These are phyloP conservation scores for Epinotia demarniana DNA, from an alignment of 2,888 invertebrate species.

Conservation along the genomic window DNA sequence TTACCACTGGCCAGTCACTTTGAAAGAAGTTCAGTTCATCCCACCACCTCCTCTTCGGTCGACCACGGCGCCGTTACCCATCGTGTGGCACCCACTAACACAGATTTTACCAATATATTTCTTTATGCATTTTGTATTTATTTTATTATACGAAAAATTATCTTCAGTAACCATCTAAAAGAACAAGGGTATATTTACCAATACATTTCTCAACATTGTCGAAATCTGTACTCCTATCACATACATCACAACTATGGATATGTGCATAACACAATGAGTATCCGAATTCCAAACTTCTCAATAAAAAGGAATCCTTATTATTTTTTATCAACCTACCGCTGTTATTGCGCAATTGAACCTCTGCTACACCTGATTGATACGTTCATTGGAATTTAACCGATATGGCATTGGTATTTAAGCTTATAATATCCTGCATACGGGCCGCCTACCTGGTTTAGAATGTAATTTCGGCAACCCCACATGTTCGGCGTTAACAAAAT, in stretches of 20 bases:
- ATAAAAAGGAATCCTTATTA: conserved; percentile 24
- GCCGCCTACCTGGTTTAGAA: conserved; percentile 35
- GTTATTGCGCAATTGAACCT: conserved; percentile 36
- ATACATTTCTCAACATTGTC: background rate
- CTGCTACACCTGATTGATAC: conserved; percentile 9
- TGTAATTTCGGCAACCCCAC: conserved; percentile 35
- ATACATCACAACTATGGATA: background rate
- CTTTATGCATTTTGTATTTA: too few relatives aligned
- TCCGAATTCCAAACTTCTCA: conserved; percentile 5
- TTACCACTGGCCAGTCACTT: too few relatives aligned
- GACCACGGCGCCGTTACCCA: background rate
- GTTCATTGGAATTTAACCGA: conserved; percentile 11
- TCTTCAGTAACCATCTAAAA: background rate
- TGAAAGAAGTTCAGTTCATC: too few relatives aligned
- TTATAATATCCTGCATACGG: background rate
- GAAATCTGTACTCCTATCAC: background rate
- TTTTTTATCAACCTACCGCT: conserved; percentile 24
- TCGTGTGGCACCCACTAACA: background rate
- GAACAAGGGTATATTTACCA: background rate
- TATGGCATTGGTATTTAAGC: conserved; percentile 12
- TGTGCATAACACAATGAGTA: background rate
- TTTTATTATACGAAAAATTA: too few relatives aligned
- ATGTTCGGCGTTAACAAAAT: conserved; percentile 39
- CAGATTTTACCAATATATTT: too few relatives aligned
- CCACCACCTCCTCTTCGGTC: too few relatives aligned